Percentiles rank a stretch among this genome's conserved stretches.
These are phyloP conservation scores for Limosa lapponica DNA, from an alignment of 2,797 vertebrate genomes.

Conservation along the genomic window DNA sequence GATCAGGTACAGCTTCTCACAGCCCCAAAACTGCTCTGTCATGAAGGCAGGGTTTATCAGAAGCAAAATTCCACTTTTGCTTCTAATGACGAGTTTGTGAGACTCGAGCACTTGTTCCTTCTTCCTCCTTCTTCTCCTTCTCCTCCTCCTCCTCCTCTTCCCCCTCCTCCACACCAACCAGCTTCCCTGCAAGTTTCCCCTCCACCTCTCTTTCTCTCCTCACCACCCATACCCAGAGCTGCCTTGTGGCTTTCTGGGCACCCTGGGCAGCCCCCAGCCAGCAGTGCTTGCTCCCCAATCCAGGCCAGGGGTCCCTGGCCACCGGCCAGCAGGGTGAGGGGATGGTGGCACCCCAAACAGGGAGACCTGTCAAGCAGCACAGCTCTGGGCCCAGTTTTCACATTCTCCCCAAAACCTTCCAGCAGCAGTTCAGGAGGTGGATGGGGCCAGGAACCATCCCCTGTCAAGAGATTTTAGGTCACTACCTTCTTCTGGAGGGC, in stretches of 20 bases:
- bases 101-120: rapidly evolving
- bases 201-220: background rate
- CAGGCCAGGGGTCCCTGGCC: rapidly evolving
- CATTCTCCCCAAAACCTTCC: background rate
- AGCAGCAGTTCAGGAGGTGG: background rate
- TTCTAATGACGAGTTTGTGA: background rate
- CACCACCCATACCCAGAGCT: background rate
- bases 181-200: background rate
- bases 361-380: no score
- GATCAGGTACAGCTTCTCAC: background rate
- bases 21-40: background rate
- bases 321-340: no score
- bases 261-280: background rate
- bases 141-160: no score
- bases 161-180: rapidly evolving
- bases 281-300: rapidly evolving
- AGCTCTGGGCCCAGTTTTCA: background rate
- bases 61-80: background rate
- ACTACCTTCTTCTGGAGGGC: background rate
- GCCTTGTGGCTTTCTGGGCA: background rate
- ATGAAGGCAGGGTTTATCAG: background rate
- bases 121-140: no score
- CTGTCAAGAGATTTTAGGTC: background rate
- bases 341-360: rapidly evolving
- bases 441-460: background rate